Evolutionary conservation across 2,888 invertebrate species (phyloP).

Genomic region (Bedellia somnulentella): DNA sequence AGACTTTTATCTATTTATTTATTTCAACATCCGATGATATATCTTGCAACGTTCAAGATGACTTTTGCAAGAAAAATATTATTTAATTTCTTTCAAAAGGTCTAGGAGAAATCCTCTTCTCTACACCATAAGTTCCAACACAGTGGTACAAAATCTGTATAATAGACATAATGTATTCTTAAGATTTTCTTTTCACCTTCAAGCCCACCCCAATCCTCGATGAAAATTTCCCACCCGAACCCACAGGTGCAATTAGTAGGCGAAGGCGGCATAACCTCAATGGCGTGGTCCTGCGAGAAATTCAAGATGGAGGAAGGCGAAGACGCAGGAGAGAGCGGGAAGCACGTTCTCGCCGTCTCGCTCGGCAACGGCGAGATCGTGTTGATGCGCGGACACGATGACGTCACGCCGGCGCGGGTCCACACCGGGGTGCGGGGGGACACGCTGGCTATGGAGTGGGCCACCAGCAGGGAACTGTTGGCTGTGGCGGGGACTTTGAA

Average conservation of each 20-base stretch:
- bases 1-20: too few species aligned
- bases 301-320: conserved; percentile 97
- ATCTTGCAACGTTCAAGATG: too few species aligned
- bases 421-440: conserved; percentile 78
- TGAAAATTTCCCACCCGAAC: too few species aligned
- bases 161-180: too few species aligned
- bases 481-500: conserved; percentile 83
- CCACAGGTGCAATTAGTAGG: conserved; percentile 74
- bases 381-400: conserved; percentile 88
- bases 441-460: conserved; percentile 92
- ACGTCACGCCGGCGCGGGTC: conserved; percentile 86
- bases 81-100: too few species aligned
- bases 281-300: conserved; percentile 97
- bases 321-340: conserved; percentile 66
- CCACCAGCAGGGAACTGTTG: conserved; percentile 87
- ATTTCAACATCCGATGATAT: too few species aligned
- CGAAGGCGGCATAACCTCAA: conserved; percentile 83
- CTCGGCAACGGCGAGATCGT: conserved; percentile 89
- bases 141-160: too few species aligned
- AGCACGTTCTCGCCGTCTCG: conserved; percentile 82
- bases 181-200: too few species aligned
- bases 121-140: too few species aligned
- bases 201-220: too few species aligned
- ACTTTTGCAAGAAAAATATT: too few species aligned
- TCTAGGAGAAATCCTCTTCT: too few species aligned